Conservation (phyloP, 2,888 invertebrate species). For the Microplitis deprimator region DNA sequence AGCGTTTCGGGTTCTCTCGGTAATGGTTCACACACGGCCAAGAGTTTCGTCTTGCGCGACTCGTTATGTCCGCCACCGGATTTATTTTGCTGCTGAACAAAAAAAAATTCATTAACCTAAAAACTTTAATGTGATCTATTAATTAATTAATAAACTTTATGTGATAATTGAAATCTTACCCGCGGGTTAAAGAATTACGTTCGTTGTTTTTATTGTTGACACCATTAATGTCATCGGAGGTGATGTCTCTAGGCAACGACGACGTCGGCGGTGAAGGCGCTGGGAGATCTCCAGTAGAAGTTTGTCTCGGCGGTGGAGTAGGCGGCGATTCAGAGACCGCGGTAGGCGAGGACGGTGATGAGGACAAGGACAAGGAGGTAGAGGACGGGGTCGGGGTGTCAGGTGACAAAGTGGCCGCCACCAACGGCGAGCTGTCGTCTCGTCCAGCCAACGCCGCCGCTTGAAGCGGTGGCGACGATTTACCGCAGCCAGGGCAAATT, state of each 20-base stretch:
- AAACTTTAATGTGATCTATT: neutral
- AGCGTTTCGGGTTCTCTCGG: constrained; percentile 56
- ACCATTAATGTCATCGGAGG: constrained; percentile 14
- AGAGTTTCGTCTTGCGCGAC: constrained; percentile 52
- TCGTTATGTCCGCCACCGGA: constrained; percentile 45
- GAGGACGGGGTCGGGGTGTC: constrained; percentile 66
- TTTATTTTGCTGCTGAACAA: constrained; percentile 53
- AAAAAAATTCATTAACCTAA: neutral
- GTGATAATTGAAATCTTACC: constrained; percentile 37
- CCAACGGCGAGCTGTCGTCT: constrained; percentile 39
- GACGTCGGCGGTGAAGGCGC: constrained; percentile 7
- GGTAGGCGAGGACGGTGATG: constrained; percentile 63
- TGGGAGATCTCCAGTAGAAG: constrained; percentile 31
- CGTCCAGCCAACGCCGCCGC: constrained; percentile 14
- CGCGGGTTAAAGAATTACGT: constrained; percentile 40
- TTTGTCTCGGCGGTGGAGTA: constrained; percentile 62
- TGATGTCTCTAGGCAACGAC: constrained; percentile 32
- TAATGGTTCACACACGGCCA: constrained; percentile 58
- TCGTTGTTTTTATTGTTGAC: constrained; percentile 45
- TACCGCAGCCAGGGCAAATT: constrained; percentile 87
- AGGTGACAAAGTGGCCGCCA: constrained; percentile 51
- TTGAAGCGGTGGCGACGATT: constrained; percentile 55
- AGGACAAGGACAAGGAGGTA: constrained; percentile 58
- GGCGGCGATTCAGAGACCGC: constrained; percentile 60
- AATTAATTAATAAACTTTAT: neutral